Percentiles rank a stretch among this genome's conserved stretches.
Conservation (phyloP, 2,888 invertebrate genomes). For the Chirona hameri region DNA sequence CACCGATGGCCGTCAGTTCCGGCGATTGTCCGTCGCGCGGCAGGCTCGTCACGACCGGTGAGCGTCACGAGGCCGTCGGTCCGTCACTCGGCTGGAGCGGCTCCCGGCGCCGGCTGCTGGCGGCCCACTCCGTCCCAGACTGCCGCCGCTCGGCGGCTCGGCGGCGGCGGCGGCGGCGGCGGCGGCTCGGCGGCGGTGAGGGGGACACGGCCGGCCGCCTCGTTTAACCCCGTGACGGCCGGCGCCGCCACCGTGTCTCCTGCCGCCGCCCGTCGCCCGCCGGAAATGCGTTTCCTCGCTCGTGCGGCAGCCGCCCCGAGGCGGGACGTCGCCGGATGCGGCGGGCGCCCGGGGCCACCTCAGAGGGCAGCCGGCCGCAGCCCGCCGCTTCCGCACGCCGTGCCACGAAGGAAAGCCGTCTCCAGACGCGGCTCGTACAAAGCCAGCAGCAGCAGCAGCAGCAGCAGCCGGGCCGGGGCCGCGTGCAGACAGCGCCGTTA, state of each 20-base stretch:
- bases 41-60: neutral
- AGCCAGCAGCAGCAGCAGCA: neutral
- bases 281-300: conserved; percentile 28
- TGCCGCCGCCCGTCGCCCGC: neutral
- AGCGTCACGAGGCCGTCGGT: neutral
- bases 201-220: neutral
- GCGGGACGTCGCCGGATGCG: neutral
- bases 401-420: neutral
- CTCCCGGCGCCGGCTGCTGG: neutral
- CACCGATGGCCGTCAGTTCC: neutral
- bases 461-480: neutral
- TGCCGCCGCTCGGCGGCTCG: too few species aligned
- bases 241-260: neutral
- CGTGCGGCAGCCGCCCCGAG: neutral
- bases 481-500: neutral
- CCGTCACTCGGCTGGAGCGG: neutral
- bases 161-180: neutral
- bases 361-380: neutral
- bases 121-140: neutral
- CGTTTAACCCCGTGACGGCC: conserved; percentile 27
- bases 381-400: neutral
- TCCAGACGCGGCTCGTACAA: neutral
- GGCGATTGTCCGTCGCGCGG: neutral
- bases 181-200: neutral
- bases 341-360: neutral